Conservation (phyloP, 2,888 invertebrate genomes). For the Acholoe squamosa region DNA sequence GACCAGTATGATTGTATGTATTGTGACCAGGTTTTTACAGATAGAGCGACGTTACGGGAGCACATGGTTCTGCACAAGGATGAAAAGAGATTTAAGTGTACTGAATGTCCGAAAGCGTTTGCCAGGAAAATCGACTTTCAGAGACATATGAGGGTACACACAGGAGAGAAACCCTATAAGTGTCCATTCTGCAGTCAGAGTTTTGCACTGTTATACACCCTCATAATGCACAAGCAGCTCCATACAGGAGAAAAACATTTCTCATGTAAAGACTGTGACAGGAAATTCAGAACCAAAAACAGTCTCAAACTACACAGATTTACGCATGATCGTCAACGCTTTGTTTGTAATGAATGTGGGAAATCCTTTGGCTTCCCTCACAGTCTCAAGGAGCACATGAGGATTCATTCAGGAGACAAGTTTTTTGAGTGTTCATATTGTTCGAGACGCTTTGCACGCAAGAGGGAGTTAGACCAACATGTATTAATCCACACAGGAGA, state of each 20-base stretch:
- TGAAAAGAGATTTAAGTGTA: not conserved
- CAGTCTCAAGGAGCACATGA: not conserved
- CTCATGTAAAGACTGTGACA: too few species aligned
- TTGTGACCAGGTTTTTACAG: not conserved
- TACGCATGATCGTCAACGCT: not conserved
- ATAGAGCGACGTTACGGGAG: not conserved
- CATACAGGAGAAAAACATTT: too few species aligned
- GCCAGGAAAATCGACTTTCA: not conserved
- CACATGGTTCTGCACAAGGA: constrained; percentile 1
- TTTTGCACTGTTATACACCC: not conserved
- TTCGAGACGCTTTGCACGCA: not conserved
- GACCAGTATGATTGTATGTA: not conserved
- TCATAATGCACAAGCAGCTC: too few species aligned
- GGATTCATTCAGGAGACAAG: not conserved
- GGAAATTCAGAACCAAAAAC: too few species aligned
- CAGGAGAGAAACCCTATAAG: not conserved
- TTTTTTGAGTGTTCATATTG: not conserved
- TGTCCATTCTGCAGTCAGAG: not conserved
- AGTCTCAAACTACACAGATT: not conserved
- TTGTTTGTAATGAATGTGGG: not conserved
- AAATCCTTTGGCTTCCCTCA: not conserved
- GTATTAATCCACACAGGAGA: not conserved
- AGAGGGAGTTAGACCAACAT: not conserved
- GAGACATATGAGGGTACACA: not conserved
- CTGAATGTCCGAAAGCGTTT: not conserved